Evolutionary conservation across 1,140 invertebrate genomes (phyloP).

Genomic region (Stratiolaelaps scimitus): DNA sequence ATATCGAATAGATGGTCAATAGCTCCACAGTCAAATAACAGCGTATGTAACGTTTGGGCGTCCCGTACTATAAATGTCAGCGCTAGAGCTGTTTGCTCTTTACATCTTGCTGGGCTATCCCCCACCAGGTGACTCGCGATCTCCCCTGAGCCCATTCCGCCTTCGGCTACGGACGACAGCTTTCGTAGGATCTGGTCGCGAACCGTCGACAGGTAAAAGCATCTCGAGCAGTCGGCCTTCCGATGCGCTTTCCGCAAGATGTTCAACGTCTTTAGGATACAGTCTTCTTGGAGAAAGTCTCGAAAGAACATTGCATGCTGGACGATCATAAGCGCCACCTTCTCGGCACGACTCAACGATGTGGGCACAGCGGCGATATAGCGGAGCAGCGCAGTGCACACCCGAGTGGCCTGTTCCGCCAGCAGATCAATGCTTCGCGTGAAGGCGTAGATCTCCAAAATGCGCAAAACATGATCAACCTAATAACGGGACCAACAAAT

Average conservation of each 20-base stretch:
- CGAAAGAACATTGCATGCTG: slow-evolving; percentile 10
- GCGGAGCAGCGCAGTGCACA: neutral
- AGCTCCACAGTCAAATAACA: slow-evolving; percentile 3
- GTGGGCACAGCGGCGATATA: slow-evolving; percentile 8
- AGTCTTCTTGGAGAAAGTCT: neutral
- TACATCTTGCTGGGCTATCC: neutral
- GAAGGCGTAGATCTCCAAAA: slow-evolving; percentile 16
- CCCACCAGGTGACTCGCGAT: slow-evolving; percentile 3
- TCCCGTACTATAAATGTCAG: slow-evolving; percentile 2
- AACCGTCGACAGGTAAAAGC: slow-evolving; percentile 11
- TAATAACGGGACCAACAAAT: no score
- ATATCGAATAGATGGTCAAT: slow-evolving; percentile 6
- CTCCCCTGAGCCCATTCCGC: slow-evolving; percentile 14
- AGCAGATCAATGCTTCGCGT: slow-evolving; percentile 8
- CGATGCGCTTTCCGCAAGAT: slow-evolving; percentile 1
- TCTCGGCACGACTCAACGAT: slow-evolving; percentile 15
- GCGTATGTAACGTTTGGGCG: neutral
- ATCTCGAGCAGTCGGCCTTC: slow-evolving; percentile 14
- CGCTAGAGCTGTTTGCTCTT: slow-evolving; percentile 1
- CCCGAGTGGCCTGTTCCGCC: neutral
- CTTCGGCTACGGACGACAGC: slow-evolving; percentile 3
- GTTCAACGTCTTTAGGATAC: slow-evolving; percentile 1
- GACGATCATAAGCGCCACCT: neutral
- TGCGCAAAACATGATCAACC: slow-evolving; percentile 4
- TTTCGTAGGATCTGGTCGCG: neutral